Base-by-base conservation (phyloP, 2,888 invertebrate genomes). In the Rhabditoides inermis region DNA sequence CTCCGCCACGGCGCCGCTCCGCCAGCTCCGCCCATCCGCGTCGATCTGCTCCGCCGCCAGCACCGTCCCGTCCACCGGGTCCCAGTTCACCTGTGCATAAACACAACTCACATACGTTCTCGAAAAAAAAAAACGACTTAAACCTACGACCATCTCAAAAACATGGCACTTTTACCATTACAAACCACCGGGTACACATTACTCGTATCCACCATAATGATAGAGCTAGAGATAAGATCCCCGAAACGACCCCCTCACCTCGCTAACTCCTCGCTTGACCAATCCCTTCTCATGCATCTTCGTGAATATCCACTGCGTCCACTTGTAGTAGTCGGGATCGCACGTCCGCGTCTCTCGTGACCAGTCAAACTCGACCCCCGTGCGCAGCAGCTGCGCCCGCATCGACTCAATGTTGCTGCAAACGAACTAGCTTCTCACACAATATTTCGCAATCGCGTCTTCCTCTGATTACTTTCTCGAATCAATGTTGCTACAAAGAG, bases 1-100 rank as follows among this genome's bases (percentile, higher is more conserved):
- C 77, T 94, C 88, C 6, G 91, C 91, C 79, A 85, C 84, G 6
- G 90, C 94, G 2, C 95, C 94, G 3, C 95, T 95, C 55, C 98
- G 82, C 98, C 98, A 98, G 0, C 73, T 70, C 12, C 63, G 47
- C 20, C 74, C 75, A 25, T 72, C 56, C 12, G 45, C 26, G 80
- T 92, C 91, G 3, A 98, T 91, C 82, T 98, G 98, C 77, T 98
- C 98, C 79, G 94, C 88, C 3, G 95, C 98, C 60, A 99, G 79
- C 1, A 98, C 98, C 2, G 98, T 99, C 78, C 88, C 81, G 79
- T 99, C 98, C 0, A 95, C 82, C 2, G 98, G 98, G 82, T 99
- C 98, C 98, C 98, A 99, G 80, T 94, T 94, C 18, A 67, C 67
- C 57, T 60, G 30, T 10, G 23, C 5, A 10, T 7, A 20, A 18